Evolutionary conservation across 1,140 invertebrate genomes (phyloP).

Genomic region (Piezodorus guildinii): DNA sequence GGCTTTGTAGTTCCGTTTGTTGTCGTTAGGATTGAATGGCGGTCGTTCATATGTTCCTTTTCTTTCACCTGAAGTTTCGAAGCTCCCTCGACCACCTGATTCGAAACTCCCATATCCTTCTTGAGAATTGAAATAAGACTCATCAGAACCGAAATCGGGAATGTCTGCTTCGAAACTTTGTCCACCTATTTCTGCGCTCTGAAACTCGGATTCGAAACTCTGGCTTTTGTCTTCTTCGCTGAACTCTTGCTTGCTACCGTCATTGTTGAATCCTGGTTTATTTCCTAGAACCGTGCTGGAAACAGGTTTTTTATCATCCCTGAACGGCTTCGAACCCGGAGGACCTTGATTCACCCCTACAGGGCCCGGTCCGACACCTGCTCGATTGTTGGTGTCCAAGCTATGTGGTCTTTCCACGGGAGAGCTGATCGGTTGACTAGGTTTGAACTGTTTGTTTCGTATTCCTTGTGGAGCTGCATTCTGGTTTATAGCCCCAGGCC

Average conservation of each 20-base stretch:
- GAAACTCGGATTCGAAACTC: constrained; percentile 6
- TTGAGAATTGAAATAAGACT: constrained; percentile 3
- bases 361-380: too few species aligned
- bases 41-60: neutral
- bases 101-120: constrained; percentile 7
- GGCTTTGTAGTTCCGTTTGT: neutral
- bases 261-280: neutral
- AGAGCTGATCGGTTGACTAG: too few species aligned
- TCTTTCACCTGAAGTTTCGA: neutral
- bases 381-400: too few species aligned
- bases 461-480: too few species aligned
- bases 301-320: too few species aligned
- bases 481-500: too few species aligned
- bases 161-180: constrained; percentile 9
- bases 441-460: too few species aligned
- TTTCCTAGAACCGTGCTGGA: neutral
- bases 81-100: neutral
- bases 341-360: too few species aligned
- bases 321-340: too few species aligned
- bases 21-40: too few species aligned
- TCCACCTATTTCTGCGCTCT: neutral
- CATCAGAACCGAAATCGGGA: constrained; percentile 1
- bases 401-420: too few species aligned
- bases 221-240: neutral
- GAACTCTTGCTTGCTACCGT: neutral